A percentile compares a stretch with the other conserved stretches of the same genome.
These are phyloP conservation scores for Siderastrea radians DNA, from an alignment of 92 coral and sea anemone genomes.

Conservation along the genomic window DNA sequence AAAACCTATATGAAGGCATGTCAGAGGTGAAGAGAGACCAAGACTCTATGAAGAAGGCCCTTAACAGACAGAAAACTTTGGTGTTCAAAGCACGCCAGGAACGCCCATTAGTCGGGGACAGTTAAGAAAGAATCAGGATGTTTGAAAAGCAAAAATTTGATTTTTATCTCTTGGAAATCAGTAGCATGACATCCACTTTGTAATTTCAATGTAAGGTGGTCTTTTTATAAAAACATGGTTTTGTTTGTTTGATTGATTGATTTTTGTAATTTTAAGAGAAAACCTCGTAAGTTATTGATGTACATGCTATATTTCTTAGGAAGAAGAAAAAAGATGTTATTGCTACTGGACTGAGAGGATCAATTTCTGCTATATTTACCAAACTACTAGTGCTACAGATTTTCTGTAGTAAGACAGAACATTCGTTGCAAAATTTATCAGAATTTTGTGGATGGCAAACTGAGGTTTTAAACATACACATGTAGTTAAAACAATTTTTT, in stretches of 20 bases:
- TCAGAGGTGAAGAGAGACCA: conserved; percentile 97
- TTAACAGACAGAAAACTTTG: conserved; percentile 88
- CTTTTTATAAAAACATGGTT: background rate
- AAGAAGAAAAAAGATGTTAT: background rate
- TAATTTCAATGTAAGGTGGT: background rate
- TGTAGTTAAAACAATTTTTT: no score
- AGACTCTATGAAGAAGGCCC: conserved; percentile 96
- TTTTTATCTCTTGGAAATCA: background rate
- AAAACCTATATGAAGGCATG: conserved; percentile 98
- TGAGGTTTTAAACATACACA: background rate
- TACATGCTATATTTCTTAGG: background rate
- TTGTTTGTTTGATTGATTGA: background rate
- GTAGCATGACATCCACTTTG: background rate
- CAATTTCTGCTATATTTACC: no score
- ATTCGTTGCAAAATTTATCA: background rate
- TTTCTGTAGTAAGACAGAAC: background rate
- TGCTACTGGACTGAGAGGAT: no score
- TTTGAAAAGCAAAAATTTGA: background rate
- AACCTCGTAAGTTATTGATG: conserved; percentile 5
- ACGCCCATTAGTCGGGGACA: conserved; percentile 68
- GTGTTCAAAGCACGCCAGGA: conserved; percentile 87
- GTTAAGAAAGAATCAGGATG: background rate
- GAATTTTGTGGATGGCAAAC: background rate
- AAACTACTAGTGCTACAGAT: background rate
- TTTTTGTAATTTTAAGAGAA: background rate